A percentile compares a stretch with the other conserved stretches of the same genome.
phyloP scores from a whole-genome alignment of 2,113 vertebrate genomes.

The Lethenteron camtschaticum region DNA sequence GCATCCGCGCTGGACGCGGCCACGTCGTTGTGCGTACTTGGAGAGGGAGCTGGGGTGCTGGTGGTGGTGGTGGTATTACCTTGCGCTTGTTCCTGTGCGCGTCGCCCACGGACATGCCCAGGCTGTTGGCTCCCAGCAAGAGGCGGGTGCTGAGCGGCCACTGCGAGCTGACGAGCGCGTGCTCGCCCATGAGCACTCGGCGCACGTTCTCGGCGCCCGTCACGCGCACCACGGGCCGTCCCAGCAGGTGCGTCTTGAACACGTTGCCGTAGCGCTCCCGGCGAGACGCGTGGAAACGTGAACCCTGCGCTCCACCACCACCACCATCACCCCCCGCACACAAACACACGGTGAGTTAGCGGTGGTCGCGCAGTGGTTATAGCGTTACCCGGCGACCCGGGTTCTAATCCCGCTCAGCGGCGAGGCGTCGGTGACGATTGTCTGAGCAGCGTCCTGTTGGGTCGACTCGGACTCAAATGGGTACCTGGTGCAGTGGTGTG shows the following conservation, averaged over 20 bases:
- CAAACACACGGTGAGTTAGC: not conserved
- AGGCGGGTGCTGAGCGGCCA: conserved; percentile 84
- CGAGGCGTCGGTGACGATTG: no score
- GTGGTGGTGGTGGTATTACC: conserved; percentile 19
- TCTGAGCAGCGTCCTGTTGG: no score
- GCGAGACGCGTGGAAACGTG: conserved; percentile 37
- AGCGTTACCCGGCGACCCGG: no score
- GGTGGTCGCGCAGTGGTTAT: no score
- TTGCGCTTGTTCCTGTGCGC: conserved; percentile 79
- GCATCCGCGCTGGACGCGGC: no score
- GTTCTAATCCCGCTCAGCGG: no score
- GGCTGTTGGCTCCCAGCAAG: conserved; percentile 65
- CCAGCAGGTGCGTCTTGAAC: conserved; percentile 84
- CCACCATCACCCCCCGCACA: not conserved
- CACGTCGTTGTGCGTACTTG: no score
- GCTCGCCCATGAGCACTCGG: conserved; percentile 82
- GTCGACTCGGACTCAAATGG: no score
- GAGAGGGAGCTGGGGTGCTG: not conserved
- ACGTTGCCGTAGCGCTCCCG: conserved; percentile 70
- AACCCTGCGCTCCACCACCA: conserved; percentile 23
- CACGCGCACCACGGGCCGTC: conserved; percentile 68
- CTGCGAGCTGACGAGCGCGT: conserved; percentile 72
- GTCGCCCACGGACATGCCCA: conserved; percentile 86
- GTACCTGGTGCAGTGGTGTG: no score
- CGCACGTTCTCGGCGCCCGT: conserved; percentile 77